These are phyloP conservation scores for Caenorhabditis sinica DNA, from an alignment of 2,888 invertebrate species.

Conservation along the genomic window DNA sequence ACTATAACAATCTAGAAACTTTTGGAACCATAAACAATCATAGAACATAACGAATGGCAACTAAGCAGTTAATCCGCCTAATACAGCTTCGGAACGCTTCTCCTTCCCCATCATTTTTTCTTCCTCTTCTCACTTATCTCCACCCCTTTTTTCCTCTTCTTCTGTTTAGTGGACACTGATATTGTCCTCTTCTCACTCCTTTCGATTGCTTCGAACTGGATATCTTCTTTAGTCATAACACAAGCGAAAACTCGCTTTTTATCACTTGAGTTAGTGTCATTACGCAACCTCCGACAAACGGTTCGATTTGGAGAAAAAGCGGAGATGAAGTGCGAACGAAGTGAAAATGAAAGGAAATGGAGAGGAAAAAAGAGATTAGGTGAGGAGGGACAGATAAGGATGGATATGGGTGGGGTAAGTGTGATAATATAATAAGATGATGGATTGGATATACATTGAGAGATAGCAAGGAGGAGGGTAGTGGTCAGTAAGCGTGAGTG, in stretches of 20 bases:
- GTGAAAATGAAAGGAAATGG: constrained; percentile 23
- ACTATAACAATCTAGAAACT: too few relatives aligned
- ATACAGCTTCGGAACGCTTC: constrained; percentile 35
- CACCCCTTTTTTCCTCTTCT: neutral
- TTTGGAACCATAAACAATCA: neutral
- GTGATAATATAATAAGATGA: constrained; percentile 7
- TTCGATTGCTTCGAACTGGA: constrained; percentile 43
- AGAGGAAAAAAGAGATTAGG: constrained; percentile 1
- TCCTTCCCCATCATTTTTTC: neutral
- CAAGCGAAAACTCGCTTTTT: constrained; percentile 48
- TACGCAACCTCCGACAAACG: constrained; percentile 48
- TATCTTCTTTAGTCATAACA: constrained; percentile 40
- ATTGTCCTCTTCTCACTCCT: constrained; percentile 11
- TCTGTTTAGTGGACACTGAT: constrained; percentile 34
- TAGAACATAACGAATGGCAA: neutral
- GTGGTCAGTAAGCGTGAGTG: too few relatives aligned
- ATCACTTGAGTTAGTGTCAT: constrained; percentile 40
- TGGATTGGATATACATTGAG: neutral
- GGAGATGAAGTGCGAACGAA: constrained; percentile 22
- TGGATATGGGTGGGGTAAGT: neutral
- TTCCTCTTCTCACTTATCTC: neutral
- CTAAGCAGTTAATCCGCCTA: constrained; percentile 22
- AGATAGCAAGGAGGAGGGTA: neutral
- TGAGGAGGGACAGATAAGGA: constrained; percentile 11
- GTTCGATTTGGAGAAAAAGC: constrained; percentile 47